These are phyloP conservation scores for Zosterops lateralis DNA, from an alignment of 2,113 vertebrate genomes.

Conservation along the genomic window DNA sequence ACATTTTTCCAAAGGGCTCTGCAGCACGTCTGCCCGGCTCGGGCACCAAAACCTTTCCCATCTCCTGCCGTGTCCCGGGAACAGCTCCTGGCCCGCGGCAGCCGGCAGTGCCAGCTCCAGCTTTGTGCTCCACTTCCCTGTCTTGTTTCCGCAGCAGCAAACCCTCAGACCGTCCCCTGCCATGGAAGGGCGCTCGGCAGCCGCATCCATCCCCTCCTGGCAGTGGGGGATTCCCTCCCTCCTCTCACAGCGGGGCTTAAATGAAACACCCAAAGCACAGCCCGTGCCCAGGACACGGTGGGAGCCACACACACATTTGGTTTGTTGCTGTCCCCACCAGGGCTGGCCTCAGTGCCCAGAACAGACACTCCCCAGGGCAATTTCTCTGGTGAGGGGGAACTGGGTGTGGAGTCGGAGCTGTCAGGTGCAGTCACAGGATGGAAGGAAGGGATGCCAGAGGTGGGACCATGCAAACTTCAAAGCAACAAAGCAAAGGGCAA, in stretches of 20 bases:
- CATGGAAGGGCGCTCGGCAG: not conserved
- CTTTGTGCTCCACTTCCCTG: not conserved
- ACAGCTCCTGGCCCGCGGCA: not conserved
- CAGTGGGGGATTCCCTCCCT: too few species aligned
- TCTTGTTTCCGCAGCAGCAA: not conserved
- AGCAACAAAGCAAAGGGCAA: not conserved
- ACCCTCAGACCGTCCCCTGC: not conserved
- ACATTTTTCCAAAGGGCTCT: not conserved
- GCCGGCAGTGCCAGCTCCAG: not conserved
- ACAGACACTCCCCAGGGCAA: not conserved
- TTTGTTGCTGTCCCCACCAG: not conserved
- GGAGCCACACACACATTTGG: rapidly evolving
- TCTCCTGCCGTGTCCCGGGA: not conserved
- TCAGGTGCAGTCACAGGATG: not conserved
- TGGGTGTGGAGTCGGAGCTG: not conserved
- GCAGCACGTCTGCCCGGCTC: not conserved
- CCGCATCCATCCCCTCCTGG: rapidly evolving
- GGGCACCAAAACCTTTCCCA: rapidly evolving
- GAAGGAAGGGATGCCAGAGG: not conserved
- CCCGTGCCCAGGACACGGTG: rapidly evolving
- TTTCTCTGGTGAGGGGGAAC: not conserved
- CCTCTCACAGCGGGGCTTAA: rapidly evolving
- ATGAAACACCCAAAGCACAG: too few species aligned
- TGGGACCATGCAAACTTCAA: too few species aligned
- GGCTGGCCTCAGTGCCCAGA: not conserved